phyloP scores from a whole-genome alignment of 2,797 vertebrate genomes.

The Apogon hyalosoma region DNA sequence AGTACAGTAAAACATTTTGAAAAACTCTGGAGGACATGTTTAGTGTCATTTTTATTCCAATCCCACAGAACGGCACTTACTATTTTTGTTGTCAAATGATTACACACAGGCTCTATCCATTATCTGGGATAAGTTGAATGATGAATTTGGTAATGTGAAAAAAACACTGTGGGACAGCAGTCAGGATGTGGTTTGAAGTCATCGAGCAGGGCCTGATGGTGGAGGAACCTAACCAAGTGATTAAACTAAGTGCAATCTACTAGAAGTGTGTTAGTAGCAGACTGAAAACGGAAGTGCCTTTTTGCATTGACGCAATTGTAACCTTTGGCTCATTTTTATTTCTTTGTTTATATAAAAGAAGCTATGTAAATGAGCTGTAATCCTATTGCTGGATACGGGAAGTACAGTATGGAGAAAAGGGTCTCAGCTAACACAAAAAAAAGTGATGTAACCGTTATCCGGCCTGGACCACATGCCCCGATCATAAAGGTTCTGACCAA shows the following conservation, averaged over 20 bases:
- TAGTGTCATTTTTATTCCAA: constrained; percentile 46
- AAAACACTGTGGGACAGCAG: constrained; percentile 47
- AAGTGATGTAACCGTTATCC: constrained; percentile 15
- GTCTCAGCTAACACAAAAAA: constrained; percentile 10
- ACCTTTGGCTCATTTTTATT: constrained; percentile 38
- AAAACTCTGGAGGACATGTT: constrained; percentile 30
- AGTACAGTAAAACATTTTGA: constrained; percentile 26
- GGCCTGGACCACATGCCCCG: constrained; percentile 20
- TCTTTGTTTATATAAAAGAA: constrained; percentile 45
- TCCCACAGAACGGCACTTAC: constrained; percentile 58
- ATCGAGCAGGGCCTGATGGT: constrained; percentile 34
- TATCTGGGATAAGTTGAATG: constrained; percentile 36
- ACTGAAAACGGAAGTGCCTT: constrained; percentile 73
- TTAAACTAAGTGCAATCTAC: constrained; percentile 79
- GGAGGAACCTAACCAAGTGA: constrained; percentile 58
- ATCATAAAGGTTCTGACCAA: constrained; percentile 29
- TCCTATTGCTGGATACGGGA: constrained; percentile 75
- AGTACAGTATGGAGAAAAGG: constrained; percentile 31
- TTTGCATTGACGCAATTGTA: constrained; percentile 65
- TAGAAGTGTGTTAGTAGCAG: constrained; percentile 57
- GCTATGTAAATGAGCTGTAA: constrained; percentile 51
- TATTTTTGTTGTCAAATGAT: constrained; percentile 28
- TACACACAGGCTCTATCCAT: constrained; percentile 30
- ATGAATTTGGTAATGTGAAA: constrained; percentile 52
- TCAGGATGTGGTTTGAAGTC: constrained; percentile 48